Evolutionary conservation across 2,797 vertebrate genomes (phyloP).

Genomic region (Nothura maculosa): DNA sequence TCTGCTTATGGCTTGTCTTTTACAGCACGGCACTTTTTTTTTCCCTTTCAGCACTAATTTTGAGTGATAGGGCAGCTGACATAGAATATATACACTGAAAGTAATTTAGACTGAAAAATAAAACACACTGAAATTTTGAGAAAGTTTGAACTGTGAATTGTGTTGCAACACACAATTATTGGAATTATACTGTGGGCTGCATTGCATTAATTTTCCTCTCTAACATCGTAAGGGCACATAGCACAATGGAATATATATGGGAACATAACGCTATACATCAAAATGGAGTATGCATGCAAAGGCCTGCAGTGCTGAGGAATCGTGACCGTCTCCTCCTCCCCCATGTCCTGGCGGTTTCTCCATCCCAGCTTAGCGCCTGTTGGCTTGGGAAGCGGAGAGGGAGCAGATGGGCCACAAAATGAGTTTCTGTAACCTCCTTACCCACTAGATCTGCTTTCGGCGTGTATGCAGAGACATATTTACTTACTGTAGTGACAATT

Average conservation of each 20-base stretch:
- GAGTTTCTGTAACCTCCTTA: slow-evolving; percentile 77
- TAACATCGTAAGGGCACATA: slow-evolving; percentile 18
- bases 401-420: slow-evolving; percentile 76
- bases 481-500: slow-evolving; percentile 76
- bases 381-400: slow-evolving; percentile 71
- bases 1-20: slow-evolving; percentile 2
- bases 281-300: slow-evolving; percentile 22
- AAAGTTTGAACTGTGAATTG: background rate
- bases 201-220: slow-evolving; percentile 7
- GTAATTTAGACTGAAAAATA: slow-evolving; percentile 17
- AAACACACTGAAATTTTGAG: slow-evolving; percentile 11
- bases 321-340: slow-evolving; percentile 57
- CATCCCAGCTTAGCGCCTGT: slow-evolving; percentile 73
- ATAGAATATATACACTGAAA: background rate
- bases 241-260: background rate
- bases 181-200: slow-evolving; percentile 16
- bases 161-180: background rate
- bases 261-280: background rate
- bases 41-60: slow-evolving; percentile 2
- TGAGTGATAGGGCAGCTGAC: background rate
- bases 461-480: slow-evolving; percentile 71
- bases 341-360: slow-evolving; percentile 74
- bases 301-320: slow-evolving; percentile 20
- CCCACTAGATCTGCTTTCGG: slow-evolving; percentile 74
- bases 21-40: background rate